Base-by-base conservation (phyloP, 2,888 invertebrate species). In the Hydriomena furcata region DNA sequence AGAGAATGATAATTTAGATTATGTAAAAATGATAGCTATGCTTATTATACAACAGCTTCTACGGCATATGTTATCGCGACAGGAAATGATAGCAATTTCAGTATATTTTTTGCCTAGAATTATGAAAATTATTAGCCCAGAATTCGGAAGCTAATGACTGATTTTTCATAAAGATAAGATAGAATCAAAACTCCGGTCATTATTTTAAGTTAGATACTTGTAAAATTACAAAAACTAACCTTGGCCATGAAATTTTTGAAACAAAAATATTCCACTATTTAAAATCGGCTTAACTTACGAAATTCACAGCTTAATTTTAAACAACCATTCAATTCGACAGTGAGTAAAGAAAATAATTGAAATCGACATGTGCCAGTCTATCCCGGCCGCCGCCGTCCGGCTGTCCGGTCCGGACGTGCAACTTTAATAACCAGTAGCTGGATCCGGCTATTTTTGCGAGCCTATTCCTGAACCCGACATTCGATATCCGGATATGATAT, bases 401-500 rank as follows among this genome's bases (percentile, higher is more conserved):
- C 53, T 55, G 60, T 53, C 65, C 66, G 61, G 50, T 36, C 54
- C 52, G 61, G 59, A 65, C 58, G 56, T 75, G 78, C 65, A 79
- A 73, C 66, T 72, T 77, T 81, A 77, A 78, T 81, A 73, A 65
- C 60, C 55, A 61, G 57, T 41, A 37, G 50, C 45, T 58, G 52
- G 40, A 51, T 55, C 53, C 52, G 55, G 54, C 38, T 60, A 58
- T 55, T 55, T 55, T 53, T 48, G 53, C 43, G 34, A 45, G 42
- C 51, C 47, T 47, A 52, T 52, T 47, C 37, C 47, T 52, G 52
- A 12, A 12, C 35, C 7, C 28, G 52, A 47, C 52, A 52, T 40
- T 45, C 41, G 28, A 55, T 62, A 57, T 60, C 52, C 57, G 21
- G 35, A 24, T 42, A 34, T 46, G 20, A 46, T 52, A 32, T 42